These are phyloP conservation scores for Ochotona princeps DNA, from an alignment of 2,113 vertebrate species.

Conservation along the genomic window DNA sequence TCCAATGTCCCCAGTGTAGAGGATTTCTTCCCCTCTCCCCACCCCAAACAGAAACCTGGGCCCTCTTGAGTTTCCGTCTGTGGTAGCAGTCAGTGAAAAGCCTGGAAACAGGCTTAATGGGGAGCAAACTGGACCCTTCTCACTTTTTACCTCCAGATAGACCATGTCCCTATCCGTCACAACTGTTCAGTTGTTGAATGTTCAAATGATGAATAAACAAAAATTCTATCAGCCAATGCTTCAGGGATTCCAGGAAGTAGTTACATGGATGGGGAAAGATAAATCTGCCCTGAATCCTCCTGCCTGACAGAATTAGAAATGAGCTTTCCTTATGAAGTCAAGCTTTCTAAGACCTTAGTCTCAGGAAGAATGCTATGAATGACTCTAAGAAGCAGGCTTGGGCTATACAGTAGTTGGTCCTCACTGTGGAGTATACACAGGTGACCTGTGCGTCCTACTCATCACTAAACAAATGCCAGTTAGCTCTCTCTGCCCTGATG, in stretches of 20 bases:
- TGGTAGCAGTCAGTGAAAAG: neutral
- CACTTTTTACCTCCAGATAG: neutral
- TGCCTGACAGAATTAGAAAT: neutral
- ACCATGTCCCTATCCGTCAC: neutral
- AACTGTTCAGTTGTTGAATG: neutral
- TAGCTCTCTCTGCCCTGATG: neutral
- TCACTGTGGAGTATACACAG: neutral
- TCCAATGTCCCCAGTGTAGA: neutral
- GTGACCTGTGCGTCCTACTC: neutral
- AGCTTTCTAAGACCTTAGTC: neutral
- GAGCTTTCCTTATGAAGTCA: neutral
- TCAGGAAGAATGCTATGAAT: neutral
- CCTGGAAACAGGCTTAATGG: neutral
- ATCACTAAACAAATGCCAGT: neutral
- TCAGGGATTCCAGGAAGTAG: neutral
- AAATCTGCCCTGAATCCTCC: slow-evolving; percentile 4
- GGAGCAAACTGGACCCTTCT: neutral
- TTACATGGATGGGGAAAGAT: neutral
- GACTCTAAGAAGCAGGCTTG: neutral
- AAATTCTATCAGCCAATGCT: neutral
- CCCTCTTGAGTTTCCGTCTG: neutral
- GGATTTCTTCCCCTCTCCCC: neutral
- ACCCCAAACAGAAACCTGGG: neutral
- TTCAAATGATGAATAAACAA: neutral
- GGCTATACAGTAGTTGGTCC: neutral